Conservation (phyloP, 2,797 vertebrate genomes). For the Thunnus albacares region DNA sequence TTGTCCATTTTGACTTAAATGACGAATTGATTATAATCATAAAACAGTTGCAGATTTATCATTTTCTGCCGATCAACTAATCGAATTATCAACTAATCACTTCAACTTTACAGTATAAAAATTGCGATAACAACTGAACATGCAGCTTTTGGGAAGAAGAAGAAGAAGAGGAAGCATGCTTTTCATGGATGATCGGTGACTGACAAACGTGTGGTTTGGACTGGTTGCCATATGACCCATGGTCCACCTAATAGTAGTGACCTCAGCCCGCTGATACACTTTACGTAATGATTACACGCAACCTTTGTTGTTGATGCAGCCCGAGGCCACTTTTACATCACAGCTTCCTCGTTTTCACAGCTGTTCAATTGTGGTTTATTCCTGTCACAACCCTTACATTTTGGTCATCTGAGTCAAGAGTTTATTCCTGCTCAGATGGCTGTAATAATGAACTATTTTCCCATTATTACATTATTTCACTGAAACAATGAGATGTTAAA, state of each 20-base stretch:
- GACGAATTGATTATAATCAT: background rate
- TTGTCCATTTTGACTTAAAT: background rate
- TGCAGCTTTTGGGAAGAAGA: no score
- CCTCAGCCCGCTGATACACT: constrained; percentile 37
- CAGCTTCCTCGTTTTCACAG: constrained; percentile 24
- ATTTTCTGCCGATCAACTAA: background rate
- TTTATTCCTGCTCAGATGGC: constrained; percentile 20
- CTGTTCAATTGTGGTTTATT: constrained; percentile 28
- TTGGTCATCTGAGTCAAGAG: constrained; percentile 34
- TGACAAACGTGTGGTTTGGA: background rate
- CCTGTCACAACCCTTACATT: constrained; percentile 15
- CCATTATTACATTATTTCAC: constrained; percentile 1
- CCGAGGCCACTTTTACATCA: constrained; percentile 49
- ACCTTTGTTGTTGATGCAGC: constrained; percentile 46
- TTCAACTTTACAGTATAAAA: background rate
- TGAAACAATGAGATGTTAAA: constrained; percentile 18
- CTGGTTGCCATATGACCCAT: constrained; percentile 37
- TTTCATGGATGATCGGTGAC: no score
- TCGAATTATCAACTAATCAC: no score
- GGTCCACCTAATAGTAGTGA: constrained; percentile 39
- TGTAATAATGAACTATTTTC: constrained; percentile 10
- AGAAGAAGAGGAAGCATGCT: no score
- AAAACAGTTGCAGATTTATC: background rate
- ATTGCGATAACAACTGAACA: no score
- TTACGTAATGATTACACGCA: constrained; percentile 52